Evolutionary conservation across 2,113 vertebrate species (phyloP).

Genomic region (Sylvietta virens): DNA sequence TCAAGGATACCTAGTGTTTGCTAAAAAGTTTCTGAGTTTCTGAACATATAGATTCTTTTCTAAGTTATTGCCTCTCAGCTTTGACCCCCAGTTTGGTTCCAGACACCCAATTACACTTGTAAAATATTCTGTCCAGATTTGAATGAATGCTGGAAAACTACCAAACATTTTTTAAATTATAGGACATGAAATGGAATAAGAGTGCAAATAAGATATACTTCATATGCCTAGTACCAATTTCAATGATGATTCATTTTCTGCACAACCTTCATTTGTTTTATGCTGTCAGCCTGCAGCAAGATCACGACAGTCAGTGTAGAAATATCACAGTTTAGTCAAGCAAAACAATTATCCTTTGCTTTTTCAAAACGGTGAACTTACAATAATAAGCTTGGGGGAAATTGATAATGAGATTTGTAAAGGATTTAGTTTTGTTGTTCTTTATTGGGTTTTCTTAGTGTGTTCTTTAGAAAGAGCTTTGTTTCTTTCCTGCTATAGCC

Average conservation of each 20-base stretch:
- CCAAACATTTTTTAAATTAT: background rate
- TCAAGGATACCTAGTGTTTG: fast-evolving
- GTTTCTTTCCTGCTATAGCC: background rate
- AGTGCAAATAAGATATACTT: background rate
- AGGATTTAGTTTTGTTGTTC: background rate
- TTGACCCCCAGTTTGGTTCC: background rate
- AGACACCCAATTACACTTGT: background rate
- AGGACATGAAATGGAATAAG: background rate
- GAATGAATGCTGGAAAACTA: background rate
- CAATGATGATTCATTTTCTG: background rate
- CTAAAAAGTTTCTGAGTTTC: background rate
- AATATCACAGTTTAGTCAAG: constrained; percentile 10
- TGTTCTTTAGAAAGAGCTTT: background rate
- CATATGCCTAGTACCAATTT: background rate
- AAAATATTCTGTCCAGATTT: background rate
- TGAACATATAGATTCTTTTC: background rate
- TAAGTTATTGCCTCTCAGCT: background rate
- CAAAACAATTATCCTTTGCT: background rate
- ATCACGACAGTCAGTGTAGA: background rate
- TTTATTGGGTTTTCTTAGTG: background rate
- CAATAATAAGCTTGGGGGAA: background rate
- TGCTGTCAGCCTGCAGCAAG: constrained; percentile 1
- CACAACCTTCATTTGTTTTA: background rate
- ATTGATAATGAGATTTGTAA: constrained; percentile 10
- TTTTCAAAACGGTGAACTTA: background rate